Evolutionary conservation across 1,140 invertebrate species (phyloP), one percentile per base, ranked within the genome.

Genomic region (Hydropsyche tenuis): DNA sequence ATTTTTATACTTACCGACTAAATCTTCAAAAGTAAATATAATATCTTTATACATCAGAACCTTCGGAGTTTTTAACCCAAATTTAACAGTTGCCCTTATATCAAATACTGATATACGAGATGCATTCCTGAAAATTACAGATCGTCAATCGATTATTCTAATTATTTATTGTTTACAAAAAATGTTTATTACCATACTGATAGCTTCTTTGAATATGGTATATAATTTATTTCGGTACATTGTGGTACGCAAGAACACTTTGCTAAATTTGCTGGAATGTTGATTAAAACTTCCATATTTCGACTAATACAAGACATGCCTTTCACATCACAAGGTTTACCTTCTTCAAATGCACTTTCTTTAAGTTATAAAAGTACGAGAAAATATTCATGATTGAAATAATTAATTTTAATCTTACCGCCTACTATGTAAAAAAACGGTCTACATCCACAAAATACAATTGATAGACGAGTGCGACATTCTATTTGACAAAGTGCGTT

Each of bases 391-490:
- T 64, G 3, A 43, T 6, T 64, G 37, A 2, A 23, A 6, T 14
- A 9, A 46, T 48, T 25, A 6, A 3, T 46, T 14, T 46, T 45
- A 18, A 22, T 70, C 4, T 42, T 79, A 86, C 85, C 83, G 77
- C 86, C 84, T 78, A 82, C 83, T 5, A 86, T 81, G 69, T 87
- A 84, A 75, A 89, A 88, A 75, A 84, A 87, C 3, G 87, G 87
- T 72, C 83, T 80, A 77, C 88, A 89, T 20, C 86, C 86, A 72
- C 87, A 88, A 30, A 86, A 83, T 80, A 86, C 84, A 30, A 84
- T 66, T 0, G 86, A 84, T 81, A 87, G 80, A 25, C 81, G 79
- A 70, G 82, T 85, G 11, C 87, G 78, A 76, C 87, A 89, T 37
- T 84, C 79, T 81, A 87, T 86, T 73, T 87, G 85, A 69, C 87